phyloP scores from a whole-genome alignment of 2,797 vertebrate species.

The Tangara arthus region DNA sequence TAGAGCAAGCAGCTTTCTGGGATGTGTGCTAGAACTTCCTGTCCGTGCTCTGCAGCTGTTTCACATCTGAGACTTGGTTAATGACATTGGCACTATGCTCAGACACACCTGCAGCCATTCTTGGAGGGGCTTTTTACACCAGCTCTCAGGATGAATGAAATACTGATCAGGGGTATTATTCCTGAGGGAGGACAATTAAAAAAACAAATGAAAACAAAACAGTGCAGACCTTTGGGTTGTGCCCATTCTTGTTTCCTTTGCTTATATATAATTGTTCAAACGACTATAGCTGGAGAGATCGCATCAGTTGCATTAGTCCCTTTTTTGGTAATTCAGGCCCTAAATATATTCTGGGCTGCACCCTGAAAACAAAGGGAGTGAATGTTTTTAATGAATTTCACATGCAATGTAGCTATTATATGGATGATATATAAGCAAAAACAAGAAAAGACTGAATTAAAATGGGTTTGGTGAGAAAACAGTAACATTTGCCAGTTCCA shows the following conservation, averaged over 20 bases:
- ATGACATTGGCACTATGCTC: not conserved
- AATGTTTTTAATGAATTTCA: conserved; percentile 65
- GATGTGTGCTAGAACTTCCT: not conserved
- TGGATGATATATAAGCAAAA: conserved; percentile 49
- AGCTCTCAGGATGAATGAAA: not conserved
- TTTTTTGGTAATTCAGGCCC: conserved; percentile 66
- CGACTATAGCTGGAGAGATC: conserved; percentile 64
- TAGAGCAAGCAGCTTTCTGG: not conserved
- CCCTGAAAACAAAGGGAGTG: conserved; percentile 69
- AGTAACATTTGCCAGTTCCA: conserved; percentile 3
- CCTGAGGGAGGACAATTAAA: not conserved
- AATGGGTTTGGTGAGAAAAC: conserved; percentile 25
- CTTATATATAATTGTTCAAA: conserved; percentile 66
- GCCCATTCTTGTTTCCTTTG: conserved; percentile 66
- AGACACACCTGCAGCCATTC: not conserved
- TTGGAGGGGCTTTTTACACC: not conserved
- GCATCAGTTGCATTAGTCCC: conserved; percentile 65
- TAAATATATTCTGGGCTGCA: conserved; percentile 67
- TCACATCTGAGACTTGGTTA: not conserved
- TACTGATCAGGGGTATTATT: not conserved
- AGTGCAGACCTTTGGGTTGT: conserved; percentile 64
- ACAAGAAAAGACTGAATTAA: conserved; percentile 17
- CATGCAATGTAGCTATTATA: conserved; percentile 53
- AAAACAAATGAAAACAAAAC: conserved; percentile 44
- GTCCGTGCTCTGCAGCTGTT: not conserved